These are phyloP conservation scores for Acridotheres tristis DNA, from an alignment of 2,797 vertebrate genomes.

Conservation along the genomic window DNA sequence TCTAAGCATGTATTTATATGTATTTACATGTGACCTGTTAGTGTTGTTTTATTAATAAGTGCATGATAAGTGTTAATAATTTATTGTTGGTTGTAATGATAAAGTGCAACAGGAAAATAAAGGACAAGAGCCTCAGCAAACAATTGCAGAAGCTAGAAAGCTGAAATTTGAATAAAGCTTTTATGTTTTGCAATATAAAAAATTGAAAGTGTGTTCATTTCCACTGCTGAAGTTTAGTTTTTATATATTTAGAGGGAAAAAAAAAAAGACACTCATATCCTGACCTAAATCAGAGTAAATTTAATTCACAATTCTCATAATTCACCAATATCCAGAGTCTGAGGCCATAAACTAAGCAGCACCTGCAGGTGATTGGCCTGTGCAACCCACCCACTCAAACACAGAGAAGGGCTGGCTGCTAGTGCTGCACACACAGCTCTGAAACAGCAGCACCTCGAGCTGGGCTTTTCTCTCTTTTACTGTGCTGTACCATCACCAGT, in stretches of 20 bases:
- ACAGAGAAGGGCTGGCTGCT: not conserved
- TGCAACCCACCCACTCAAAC: not conserved
- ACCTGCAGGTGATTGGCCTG: not conserved
- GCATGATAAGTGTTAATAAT: not conserved
- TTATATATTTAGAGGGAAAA: not conserved
- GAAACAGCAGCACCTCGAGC: not conserved
- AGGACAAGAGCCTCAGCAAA: not conserved
- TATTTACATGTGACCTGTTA: not conserved
- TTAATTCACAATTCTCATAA: not conserved
- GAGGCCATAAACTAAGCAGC: not conserved
- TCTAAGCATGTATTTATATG: not conserved
- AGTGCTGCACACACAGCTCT: not conserved
- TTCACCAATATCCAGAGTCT: not conserved
- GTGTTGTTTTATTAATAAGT: not conserved
- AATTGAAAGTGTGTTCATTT: not conserved
- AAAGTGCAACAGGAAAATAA: not conserved
- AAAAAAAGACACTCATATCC: not conserved
- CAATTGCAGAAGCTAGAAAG: not conserved
- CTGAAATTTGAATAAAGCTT: not conserved
- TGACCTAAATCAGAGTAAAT: not conserved
- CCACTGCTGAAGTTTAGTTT: not conserved
- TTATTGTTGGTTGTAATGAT: not conserved
- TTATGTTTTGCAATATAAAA: not conserved
- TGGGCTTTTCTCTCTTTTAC: not conserved
- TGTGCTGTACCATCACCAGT: not conserved